A percentile compares a stretch with the other conserved stretches of the same genome.
phyloP scores from a whole-genome alignment of 2,113 vertebrate species.

The Lycocorax pyrrhopterus region DNA sequence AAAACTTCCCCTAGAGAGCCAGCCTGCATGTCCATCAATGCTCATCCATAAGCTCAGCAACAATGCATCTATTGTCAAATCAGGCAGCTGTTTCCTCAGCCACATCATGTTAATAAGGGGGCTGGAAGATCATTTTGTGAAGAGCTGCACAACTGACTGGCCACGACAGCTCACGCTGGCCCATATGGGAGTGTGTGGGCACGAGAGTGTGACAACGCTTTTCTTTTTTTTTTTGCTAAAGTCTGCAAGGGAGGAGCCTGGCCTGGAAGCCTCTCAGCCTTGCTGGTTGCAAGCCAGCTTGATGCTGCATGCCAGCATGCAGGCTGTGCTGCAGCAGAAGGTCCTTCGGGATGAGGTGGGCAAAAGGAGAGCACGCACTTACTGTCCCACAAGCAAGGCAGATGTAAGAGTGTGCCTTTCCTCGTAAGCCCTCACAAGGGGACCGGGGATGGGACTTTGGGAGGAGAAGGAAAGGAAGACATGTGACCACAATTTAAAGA shows the following conservation, averaged over 20 bases:
- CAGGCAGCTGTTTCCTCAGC: background rate
- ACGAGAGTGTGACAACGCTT: fast-evolving
- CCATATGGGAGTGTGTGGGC: background rate
- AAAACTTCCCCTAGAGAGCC: background rate
- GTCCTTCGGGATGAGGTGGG: background rate
- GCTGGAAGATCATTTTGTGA: background rate
- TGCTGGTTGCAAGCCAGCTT: background rate
- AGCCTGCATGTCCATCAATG: background rate
- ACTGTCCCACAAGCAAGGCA: background rate
- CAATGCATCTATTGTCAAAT: background rate
- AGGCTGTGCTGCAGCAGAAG: background rate
- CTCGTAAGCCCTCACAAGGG: background rate
- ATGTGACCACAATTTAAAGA: background rate
- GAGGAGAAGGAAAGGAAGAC: background rate
- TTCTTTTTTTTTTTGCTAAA: background rate
- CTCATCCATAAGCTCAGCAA: background rate
- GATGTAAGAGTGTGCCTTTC: background rate
- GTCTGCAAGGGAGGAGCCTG: background rate
- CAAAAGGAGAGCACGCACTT: background rate
- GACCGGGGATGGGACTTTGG: background rate
- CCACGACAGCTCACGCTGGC: background rate
- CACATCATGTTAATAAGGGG: background rate
- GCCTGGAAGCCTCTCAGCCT: background rate
- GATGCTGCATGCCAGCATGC: background rate
- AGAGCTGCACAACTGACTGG: background rate